A percentile compares a stretch with the other conserved stretches of the same genome.
phyloP scores from a whole-genome alignment of 1,140 invertebrate genomes.

The Temnothorax curvispinosus region DNA sequence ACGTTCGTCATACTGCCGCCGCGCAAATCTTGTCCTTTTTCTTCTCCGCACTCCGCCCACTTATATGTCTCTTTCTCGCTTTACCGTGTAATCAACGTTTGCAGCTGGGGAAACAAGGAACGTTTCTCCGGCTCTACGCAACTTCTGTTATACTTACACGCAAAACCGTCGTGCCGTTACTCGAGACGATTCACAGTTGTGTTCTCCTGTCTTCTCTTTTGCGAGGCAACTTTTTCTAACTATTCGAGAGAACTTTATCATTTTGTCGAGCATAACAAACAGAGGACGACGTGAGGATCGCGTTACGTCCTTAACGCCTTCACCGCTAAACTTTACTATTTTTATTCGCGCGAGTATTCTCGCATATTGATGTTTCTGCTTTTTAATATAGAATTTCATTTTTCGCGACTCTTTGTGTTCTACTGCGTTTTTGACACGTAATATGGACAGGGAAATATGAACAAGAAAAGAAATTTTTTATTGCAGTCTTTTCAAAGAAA shows the following conservation, averaged over 20 bases:
- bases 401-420: background rate
- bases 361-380: background rate
- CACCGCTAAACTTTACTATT: background rate
- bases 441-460: too few species aligned
- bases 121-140: background rate
- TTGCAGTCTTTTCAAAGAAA: background rate
- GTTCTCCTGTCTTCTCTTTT: background rate
- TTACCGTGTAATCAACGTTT: constrained; percentile 38
- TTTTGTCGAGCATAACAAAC: constrained; percentile 17
- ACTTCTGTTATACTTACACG: background rate
- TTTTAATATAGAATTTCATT: background rate
- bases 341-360: background rate
- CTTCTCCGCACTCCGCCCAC: background rate
- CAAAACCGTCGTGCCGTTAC: constrained; percentile 9
- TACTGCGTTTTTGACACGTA: background rate
- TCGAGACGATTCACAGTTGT: constrained; percentile 10
- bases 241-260: constrained; percentile 14
- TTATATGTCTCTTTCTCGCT: background rate
- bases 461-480: background rate
- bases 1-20: constrained; percentile 38
- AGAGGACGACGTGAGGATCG: background rate
- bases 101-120: background rate
- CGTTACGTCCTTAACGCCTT: constrained; percentile 4
- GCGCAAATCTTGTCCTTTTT: constrained; percentile 13
- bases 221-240: background rate